Percentiles rank a stretch among this genome's conserved stretches.
Evolutionary conservation across 2,888 invertebrate species (phyloP).

Genomic region (Protula sp.): DNA sequence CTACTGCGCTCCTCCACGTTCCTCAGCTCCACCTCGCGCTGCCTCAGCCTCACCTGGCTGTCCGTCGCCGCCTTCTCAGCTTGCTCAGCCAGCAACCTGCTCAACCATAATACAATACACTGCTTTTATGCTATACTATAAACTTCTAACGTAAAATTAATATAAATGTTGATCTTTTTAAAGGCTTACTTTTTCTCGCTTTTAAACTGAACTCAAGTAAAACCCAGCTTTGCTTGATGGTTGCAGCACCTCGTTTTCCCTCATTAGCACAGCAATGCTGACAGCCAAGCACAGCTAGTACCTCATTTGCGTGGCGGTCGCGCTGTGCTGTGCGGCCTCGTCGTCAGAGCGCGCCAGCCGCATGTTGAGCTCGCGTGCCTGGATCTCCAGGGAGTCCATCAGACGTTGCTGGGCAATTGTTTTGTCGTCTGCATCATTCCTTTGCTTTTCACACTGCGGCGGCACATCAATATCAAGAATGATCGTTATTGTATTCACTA

Average conservation of each 20-base stretch:
- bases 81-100: slow-evolving; percentile 48
- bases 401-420: slow-evolving; percentile 37
- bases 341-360: slow-evolving; percentile 37
- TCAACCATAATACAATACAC: not conserved
- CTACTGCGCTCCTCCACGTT: slow-evolving; percentile 34
- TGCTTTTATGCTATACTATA: not conserved
- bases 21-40: slow-evolving; percentile 42
- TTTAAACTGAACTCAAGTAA: too few relatives aligned
- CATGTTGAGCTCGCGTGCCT: slow-evolving; percentile 37
- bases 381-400: slow-evolving; percentile 38
- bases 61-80: slow-evolving; percentile 46
- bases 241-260: too few relatives aligned
- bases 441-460: not conserved
- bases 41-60: slow-evolving; percentile 34
- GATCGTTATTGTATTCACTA: not conserved
- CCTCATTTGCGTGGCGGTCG: slow-evolving; percentile 48
- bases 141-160: not conserved
- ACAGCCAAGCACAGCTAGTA: too few relatives aligned
- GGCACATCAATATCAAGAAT: not conserved
- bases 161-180: too few relatives aligned
- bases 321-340: slow-evolving; percentile 35
- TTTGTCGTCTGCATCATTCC: slow-evolving; percentile 32
- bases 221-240: too few relatives aligned
- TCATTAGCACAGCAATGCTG: too few relatives aligned
- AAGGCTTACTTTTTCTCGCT: too few relatives aligned